Percentiles rank a stretch among this genome's conserved stretches.
These are phyloP conservation scores for Ischnura elegans DNA, from an alignment of 2,888 invertebrate genomes.

Conservation along the genomic window DNA sequence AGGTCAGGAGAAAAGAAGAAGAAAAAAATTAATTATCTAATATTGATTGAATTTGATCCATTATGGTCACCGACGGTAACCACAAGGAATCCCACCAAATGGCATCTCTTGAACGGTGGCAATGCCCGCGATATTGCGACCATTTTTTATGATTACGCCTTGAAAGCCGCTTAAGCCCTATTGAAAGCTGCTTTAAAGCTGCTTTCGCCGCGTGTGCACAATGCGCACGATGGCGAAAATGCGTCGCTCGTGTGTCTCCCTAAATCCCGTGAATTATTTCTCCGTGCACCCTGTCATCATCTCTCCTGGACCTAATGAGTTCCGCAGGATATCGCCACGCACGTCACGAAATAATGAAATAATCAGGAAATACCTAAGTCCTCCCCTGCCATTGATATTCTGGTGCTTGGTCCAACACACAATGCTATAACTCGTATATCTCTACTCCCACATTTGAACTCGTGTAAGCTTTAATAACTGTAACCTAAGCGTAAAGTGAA, in stretches of 20 bases:
- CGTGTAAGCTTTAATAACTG: no score
- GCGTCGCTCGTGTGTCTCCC: not conserved
- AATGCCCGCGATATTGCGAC: not conserved
- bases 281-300: not conserved
- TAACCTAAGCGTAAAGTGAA: no score
- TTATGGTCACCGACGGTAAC: no score
- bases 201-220: not conserved
- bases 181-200: no score
- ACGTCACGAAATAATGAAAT: not conserved
- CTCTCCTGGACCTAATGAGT: not conserved
- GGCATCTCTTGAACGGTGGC: not conserved
- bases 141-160: not conserved
- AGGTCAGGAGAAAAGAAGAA: no score
- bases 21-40: no score
- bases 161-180: not conserved
- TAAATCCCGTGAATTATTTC: constrained; percentile 29
- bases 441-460: not conserved
- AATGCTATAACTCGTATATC: no score
- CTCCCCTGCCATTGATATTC: not conserved
- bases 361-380: not conserved
- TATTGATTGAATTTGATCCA: no score
- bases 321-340: not conserved
- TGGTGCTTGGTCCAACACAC: not conserved
- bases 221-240: not conserved
- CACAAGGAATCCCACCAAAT: not conserved